phyloP scores from a whole-genome alignment of 2,797 vertebrate species.

The Pristis pectinata region DNA sequence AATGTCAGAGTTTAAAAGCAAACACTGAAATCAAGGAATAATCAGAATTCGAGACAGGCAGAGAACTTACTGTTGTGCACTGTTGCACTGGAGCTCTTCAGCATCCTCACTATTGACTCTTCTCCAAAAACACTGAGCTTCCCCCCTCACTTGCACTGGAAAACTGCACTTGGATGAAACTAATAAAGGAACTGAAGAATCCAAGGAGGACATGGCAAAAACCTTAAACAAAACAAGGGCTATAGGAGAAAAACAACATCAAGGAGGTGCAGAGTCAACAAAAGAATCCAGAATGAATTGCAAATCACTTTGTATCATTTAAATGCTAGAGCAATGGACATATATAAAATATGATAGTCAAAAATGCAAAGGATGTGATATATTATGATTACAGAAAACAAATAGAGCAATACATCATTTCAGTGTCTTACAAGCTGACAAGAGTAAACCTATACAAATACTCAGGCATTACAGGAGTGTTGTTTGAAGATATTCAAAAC shows the following conservation, averaged over 20 bases:
- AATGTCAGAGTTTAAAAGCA: neutral
- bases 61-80: constrained; percentile 17
- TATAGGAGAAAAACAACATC: neutral
- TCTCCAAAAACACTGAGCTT: neutral
- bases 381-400: neutral
- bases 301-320: neutral
- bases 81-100: neutral
- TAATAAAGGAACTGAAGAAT: constrained; percentile 27
- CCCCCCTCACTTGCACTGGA: rapidly evolving
- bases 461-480: neutral
- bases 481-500: neutral
- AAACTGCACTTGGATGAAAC: constrained; percentile 35
- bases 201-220: neutral
- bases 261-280: neutral
- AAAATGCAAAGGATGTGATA: too few species aligned
- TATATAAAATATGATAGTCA: neutral
- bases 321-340: neutral
- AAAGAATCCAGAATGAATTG: neutral
- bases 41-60: neutral
- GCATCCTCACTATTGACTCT: neutral
- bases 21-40: neutral
- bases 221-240: neutral
- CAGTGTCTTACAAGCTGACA: neutral
- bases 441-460: neutral
- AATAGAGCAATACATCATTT: neutral